Evolutionary conservation across 2,888 invertebrate species (phyloP), one percentile per base, ranked within the genome.

Genomic region (Agrypnus murinus): DNA sequence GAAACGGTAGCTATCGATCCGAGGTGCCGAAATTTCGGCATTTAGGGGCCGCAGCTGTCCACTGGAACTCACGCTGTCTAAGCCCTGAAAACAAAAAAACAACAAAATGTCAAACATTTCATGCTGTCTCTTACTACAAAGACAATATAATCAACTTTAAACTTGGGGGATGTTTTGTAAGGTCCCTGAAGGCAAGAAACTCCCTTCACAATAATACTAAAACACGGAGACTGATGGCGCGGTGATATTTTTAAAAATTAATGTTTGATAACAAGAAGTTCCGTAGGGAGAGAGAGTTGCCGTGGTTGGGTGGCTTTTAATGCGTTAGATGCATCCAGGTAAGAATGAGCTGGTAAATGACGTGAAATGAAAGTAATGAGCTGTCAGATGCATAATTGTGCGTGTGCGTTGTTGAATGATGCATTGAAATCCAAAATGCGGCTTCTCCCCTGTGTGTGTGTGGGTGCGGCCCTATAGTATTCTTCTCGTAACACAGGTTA

Each of bases 1-100:
- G 86, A 97, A 97, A 80, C 97, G 90, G 86, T 96, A 95, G 72
- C 94, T 92, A 87, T 96, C 96, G 80, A 95, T 95, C 76, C 95
- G 86, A 50, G 95, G 94, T n/a, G 93, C 91, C 69, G 92, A 90
- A 79, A 93, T 92, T 84, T 93, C 93, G 70, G 89, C 87, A 80
- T 88, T 88, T 79, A 92, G 87, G 7, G 92, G 92, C 79, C 91
- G 87, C 80, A 91, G 86, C 76, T 87, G 86, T 73, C 83, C 80
- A 31, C 89, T 88, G 25, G 89, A 87, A 76, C 88, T 87, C 60
- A 88, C 87, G 83, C 88, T 88, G 82, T 92, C 92, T 83, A 93
- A 85, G 77, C 93, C 93, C 93, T 93, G 88, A 5, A 91, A 90
- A 25, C 3, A 25, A 3, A 79, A 82, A 80, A 74, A 50, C n/a